These are phyloP conservation scores for Cosmorhoe ocellata DNA, from an alignment of 2,888 invertebrate genomes.

Conservation along the genomic window DNA sequence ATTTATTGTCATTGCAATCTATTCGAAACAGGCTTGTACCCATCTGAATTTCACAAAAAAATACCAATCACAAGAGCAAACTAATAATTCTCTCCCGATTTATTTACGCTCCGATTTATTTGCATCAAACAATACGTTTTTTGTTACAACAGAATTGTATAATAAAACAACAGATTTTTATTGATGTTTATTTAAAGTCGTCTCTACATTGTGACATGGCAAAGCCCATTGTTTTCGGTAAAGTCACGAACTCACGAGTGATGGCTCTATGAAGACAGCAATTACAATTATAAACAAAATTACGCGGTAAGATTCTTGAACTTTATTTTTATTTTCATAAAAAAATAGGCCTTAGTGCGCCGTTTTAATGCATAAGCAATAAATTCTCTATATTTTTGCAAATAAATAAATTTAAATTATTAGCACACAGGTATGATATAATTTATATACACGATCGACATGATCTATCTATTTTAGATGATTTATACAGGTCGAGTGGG, in stretches of 20 bases:
- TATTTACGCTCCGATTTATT: slow-evolving; percentile 33
- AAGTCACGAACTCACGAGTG: slow-evolving; percentile 72
- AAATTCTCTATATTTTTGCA: too few species aligned
- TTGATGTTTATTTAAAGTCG: slow-evolving; percentile 61
- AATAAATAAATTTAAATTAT: too few species aligned
- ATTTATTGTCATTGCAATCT: slow-evolving; percentile 8
- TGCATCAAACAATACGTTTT: slow-evolving; percentile 44
- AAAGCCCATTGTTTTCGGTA: slow-evolving; percentile 74
- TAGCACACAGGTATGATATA: too few species aligned
- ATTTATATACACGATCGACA: too few species aligned
- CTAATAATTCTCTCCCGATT: slow-evolving; percentile 32
- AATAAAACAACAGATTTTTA: slow-evolving; percentile 44
- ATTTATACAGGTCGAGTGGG: too few species aligned
- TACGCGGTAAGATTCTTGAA: slow-evolving; percentile 26
- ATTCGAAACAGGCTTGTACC: slow-evolving; percentile 14
- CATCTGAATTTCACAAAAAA: slow-evolving; percentile 18
- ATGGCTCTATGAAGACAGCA: slow-evolving; percentile 52
- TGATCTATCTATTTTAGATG: too few species aligned
- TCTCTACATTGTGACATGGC: slow-evolving; percentile 52
- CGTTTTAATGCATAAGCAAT: too few species aligned
- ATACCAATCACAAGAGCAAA: slow-evolving; percentile 30
- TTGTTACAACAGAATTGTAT: slow-evolving; percentile 33
- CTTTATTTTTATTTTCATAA: slow-evolving; percentile 11
- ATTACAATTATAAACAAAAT: slow-evolving; percentile 57
- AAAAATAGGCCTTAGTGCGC: too few species aligned